Evolutionary conservation across 2,113 vertebrate species (phyloP), one percentile per base, ranked within the genome.

Genomic region (Burhinus oedicnemus): DNA sequence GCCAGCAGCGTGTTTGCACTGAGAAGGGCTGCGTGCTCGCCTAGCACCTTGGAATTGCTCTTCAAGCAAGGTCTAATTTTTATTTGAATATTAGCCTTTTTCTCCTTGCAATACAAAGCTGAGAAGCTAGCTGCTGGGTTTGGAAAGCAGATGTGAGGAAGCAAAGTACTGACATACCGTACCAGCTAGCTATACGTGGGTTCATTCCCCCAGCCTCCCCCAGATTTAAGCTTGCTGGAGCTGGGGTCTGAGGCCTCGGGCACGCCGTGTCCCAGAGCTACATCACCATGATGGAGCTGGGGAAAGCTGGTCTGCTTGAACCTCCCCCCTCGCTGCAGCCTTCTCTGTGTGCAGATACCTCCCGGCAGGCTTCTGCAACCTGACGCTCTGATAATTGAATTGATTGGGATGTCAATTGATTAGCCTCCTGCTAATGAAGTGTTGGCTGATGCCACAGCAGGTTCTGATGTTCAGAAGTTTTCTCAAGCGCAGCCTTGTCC

Each of bases 1-100:
- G 72, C 40, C 42, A 18, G 29, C 1, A 13, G 12, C 11, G 25
- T 1, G 2, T 42, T 38, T 11, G 32, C 17, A 15, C 0, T 0
- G 6, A 44, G 74, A 10, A 17, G 8, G 22, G 36, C 42, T 20
- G 29, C 10, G 1, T 29, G 27, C 19, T n/a, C 22, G 21, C 58
- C 25, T 5, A 5, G 27, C 49, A 23, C 34, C 42, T 57, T 49
- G 34, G 20, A 20, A 44, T 3, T 19, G 8, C 72, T 81, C 42
- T 13, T 20, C 5, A 27, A 62, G 15, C 30, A 21, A 58, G 6
- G 8, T 14, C n/a, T 34, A 4, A 20, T 15, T 54, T 68, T 51
- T 40, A 13, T 8, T 42, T 30, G 49, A 9, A 51, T 42, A 42
- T 7, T 2, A 54, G 22, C 6, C 3, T 44, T 52, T 74, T 66